These are phyloP conservation scores for Labeo calbasu DNA, from an alignment of 2,797 vertebrate genomes.

Conservation along the genomic window DNA sequence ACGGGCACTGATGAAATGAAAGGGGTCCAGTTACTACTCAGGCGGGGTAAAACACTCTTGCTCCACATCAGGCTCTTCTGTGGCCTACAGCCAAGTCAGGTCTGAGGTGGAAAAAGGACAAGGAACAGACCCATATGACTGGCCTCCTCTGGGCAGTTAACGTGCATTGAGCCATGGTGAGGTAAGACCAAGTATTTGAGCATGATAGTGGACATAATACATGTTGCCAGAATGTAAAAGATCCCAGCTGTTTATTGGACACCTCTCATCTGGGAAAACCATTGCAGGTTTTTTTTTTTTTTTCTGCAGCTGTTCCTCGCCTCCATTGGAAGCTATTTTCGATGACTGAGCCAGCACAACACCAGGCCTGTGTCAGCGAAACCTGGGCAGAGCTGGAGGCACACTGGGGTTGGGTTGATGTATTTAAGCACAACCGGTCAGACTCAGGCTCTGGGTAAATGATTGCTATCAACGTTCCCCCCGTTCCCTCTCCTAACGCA, in stretches of 20 bases:
- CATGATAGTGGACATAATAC: conserved; percentile 10
- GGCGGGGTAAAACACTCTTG: not conserved
- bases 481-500: conserved; percentile 69
- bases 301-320: conserved; percentile 22
- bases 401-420: conserved; percentile 6
- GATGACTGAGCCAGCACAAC: conserved; percentile 25
- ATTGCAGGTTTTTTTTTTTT: conserved; percentile 35
- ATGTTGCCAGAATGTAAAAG: conserved; percentile 33
- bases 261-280: conserved; percentile 57
- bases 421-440: not conserved
- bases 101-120: not conserved
- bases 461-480: conserved; percentile 60
- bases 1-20: conserved; percentile 13
- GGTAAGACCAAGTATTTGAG: conserved; percentile 27
- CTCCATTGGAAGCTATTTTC: conserved; percentile 55
- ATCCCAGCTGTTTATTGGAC: conserved; percentile 46
- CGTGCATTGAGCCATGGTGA: not conserved
- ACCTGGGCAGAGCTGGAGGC: conserved; percentile 2
- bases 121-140: not conserved
- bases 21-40: conserved; percentile 24
- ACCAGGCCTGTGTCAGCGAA: conserved; percentile 33
- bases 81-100: not conserved
- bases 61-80: not conserved
- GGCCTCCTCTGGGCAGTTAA: not conserved
- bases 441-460: conserved; percentile 19